A percentile compares a stretch with the other conserved stretches of the same genome.
Evolutionary conservation across 2,797 vertebrate genomes (phyloP).

Genomic region (Microhierax caerulescens): DNA sequence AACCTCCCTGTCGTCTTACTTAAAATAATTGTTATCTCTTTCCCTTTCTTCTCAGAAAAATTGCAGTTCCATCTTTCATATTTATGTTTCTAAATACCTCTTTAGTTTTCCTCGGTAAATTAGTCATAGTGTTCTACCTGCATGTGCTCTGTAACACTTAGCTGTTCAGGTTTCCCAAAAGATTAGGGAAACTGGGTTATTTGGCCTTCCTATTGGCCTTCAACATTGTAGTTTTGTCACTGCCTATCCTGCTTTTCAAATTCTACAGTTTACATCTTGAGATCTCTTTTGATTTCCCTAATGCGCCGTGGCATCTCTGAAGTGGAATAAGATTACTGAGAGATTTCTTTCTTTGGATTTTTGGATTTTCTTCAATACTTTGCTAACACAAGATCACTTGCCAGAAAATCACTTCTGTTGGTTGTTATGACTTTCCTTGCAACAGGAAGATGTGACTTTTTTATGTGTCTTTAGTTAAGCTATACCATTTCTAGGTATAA

Average conservation of each 20-base stretch:
- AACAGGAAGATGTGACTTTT: neutral
- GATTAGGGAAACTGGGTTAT: neutral
- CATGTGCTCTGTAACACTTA: neutral
- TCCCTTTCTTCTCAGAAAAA: neutral
- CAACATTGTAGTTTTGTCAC: neutral
- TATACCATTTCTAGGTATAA: neutral
- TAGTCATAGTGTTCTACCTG: neutral
- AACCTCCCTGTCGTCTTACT: neutral
- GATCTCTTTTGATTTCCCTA: neutral
- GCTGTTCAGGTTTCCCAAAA: neutral
- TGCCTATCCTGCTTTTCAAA: neutral
- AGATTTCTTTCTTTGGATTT: neutral
- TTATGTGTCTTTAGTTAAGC: neutral
- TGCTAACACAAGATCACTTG: neutral
- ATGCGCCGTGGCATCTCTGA: neutral
- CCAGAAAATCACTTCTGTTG: neutral
- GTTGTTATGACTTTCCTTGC: neutral
- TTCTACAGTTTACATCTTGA: neutral
- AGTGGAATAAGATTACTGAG: neutral
- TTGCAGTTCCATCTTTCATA: neutral
- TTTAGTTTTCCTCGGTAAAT: neutral
- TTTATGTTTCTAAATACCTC: neutral
- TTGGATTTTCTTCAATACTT: neutral
- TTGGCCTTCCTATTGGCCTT: neutral
- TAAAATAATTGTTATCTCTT: neutral